These are phyloP conservation scores for Drosophila arizonae DNA, from an alignment of 1,140 invertebrate genomes.

Conservation along the genomic window DNA sequence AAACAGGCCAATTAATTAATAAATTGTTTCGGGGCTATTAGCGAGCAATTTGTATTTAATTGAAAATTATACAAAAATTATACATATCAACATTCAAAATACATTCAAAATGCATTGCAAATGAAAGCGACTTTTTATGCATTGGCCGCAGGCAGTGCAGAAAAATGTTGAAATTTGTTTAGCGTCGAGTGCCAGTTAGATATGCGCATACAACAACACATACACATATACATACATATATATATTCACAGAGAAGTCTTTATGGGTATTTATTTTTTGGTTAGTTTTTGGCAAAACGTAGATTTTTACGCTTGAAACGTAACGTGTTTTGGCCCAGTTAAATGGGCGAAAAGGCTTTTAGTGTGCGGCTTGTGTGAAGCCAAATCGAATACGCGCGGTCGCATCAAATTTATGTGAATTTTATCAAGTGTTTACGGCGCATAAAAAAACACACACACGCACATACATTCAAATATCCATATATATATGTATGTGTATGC, in stretches of 20 bases:
- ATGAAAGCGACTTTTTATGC: conserved; percentile 26
- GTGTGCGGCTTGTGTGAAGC: conserved; percentile 43
- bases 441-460: conserved; percentile 40
- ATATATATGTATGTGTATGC: background rate
- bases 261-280: conserved; percentile 45
- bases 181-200: conserved; percentile 24
- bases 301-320: conserved; percentile 44
- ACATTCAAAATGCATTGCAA: conserved; percentile 6
- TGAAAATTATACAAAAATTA: background rate
- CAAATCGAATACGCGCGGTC: conserved; percentile 42
- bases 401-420: conserved; percentile 76
- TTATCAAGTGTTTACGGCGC: conserved; percentile 79
- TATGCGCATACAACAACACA: conserved; percentile 2
- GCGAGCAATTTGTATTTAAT: conserved; percentile 28
- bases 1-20: conserved; percentile 8
- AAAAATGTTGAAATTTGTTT: conserved; percentile 44
- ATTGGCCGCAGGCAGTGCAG: background rate
- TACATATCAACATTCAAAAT: too few relatives aligned
- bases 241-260: conserved; percentile 13
- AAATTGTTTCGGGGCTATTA: conserved; percentile 8
- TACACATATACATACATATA: background rate
- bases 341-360: conserved; percentile 51
- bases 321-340: conserved; percentile 34
- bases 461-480: background rate
- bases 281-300: conserved; percentile 14